Evolutionary conservation across 1,140 invertebrate species (phyloP).

Genomic region (Hyles euphorbiae): DNA sequence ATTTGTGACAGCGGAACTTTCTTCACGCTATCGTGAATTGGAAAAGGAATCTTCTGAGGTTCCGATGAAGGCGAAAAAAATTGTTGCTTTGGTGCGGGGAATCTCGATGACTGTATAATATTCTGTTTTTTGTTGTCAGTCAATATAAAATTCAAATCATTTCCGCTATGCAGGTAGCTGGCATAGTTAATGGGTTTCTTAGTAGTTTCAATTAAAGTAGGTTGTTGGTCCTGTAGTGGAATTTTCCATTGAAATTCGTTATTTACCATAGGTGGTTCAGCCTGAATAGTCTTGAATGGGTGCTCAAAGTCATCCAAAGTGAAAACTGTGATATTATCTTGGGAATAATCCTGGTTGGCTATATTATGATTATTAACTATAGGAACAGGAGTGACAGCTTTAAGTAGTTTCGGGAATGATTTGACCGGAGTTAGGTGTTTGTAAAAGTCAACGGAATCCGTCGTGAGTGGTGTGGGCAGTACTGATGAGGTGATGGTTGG

Average conservation of each 20-base stretch:
- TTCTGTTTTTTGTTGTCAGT: conserved; percentile 36
- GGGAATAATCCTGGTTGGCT: conserved; percentile 9
- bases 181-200: conserved; percentile 3
- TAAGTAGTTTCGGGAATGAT: conserved; percentile 38
- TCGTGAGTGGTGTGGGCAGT: conserved; percentile 31
- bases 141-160: conserved; percentile 29
- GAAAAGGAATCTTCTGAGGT: neutral
- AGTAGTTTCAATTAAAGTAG: conserved; percentile 7
- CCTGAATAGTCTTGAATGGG: conserved; percentile 41
- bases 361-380: conserved; percentile 16
- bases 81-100: conserved; percentile 2
- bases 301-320: conserved; percentile 36
- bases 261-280: conserved; percentile 31
- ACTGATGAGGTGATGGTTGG: conserved; percentile 34
- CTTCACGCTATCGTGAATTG: conserved; percentile 32
- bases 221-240: neutral
- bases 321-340: conserved; percentile 44
- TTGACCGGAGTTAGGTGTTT: conserved; percentile 39
- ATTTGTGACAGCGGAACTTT: conserved; percentile 43
- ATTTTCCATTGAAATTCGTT: conserved; percentile 24
- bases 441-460: conserved; percentile 42
- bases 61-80: neutral
- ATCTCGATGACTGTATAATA: conserved; percentile 9
- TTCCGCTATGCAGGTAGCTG: conserved; percentile 10
- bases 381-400: conserved; percentile 19